Conservation (phyloP, 1,140 invertebrate genomes). For the Hydropsyche tenuis region DNA sequence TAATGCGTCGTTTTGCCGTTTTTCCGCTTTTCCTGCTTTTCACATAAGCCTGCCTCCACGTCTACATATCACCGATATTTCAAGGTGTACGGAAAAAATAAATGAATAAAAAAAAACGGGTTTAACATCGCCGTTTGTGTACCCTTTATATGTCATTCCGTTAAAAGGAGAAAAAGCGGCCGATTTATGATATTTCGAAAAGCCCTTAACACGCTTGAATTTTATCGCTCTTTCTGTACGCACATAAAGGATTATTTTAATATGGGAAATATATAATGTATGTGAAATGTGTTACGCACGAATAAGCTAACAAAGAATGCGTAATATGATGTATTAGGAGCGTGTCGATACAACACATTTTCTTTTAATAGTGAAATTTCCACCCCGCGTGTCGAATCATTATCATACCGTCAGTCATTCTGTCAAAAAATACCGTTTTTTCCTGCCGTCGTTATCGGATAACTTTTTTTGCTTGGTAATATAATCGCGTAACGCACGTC, state of each 20-base stretch:
- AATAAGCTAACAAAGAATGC: neutral
- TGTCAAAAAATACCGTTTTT: constrained; percentile 11
- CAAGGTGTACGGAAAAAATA: neutral
- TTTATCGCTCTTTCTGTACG: neutral
- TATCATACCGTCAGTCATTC: constrained; percentile 27
- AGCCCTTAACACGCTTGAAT: neutral
- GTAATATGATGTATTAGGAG: neutral
- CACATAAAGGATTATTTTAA: neutral
- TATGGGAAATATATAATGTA: neutral
- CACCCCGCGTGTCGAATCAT: constrained; percentile 16
- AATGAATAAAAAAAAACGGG: neutral
- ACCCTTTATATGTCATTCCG: constrained; percentile 23
- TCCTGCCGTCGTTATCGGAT: neutral
- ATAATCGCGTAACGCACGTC: constrained; percentile 15
- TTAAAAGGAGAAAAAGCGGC: neutral
- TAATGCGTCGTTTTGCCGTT: constrained; percentile 10
- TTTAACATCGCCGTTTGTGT: neutral
- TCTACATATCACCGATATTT: neutral
- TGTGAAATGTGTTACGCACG: neutral
- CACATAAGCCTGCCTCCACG: neutral
- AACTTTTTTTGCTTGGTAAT: constrained; percentile 4
- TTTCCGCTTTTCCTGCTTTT: neutral
- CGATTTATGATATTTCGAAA: constrained; percentile 20
- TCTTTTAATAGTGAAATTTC: neutral
- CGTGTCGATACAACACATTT: neutral